phyloP scores from a whole-genome alignment of 23 tunicate genomes.

The Styela clava region DNA sequence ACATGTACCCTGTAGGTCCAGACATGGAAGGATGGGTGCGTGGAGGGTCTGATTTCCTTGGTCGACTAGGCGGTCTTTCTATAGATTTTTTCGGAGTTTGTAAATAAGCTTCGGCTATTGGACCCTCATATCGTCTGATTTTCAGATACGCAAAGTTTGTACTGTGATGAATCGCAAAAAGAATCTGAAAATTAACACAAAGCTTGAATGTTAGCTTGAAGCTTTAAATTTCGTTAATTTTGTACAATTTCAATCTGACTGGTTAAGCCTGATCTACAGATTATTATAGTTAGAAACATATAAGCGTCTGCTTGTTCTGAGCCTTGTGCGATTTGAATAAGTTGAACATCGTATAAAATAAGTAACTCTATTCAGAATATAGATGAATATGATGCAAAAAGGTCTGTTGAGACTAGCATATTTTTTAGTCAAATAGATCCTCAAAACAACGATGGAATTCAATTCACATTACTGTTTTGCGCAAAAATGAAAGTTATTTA shows the following conservation, averaged over 20 bases:
- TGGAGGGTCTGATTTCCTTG: background rate
- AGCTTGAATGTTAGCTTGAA: background rate
- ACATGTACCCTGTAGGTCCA: background rate
- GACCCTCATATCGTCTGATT: constrained; percentile 73
- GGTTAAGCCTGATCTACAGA: background rate
- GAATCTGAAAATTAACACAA: constrained; percentile 27
- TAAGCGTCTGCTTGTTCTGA: background rate
- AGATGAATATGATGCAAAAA: no score
- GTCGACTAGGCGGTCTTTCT: background rate
- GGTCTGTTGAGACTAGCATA: no score
- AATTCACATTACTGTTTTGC: no score
- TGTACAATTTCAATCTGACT: background rate
- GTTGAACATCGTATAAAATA: no score
- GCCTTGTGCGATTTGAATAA: no score
- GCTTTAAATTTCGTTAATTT: background rate
- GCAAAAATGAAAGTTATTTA: no score
- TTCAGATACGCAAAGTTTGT: constrained; percentile 73
- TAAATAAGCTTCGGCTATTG: background rate
- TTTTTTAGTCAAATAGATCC: no score
- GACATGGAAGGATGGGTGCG: background rate
- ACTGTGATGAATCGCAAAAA: constrained; percentile 62
- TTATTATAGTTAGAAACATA: background rate
- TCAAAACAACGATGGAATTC: no score
- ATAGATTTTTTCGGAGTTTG: background rate
- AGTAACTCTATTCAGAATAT: no score